phyloP scores from a whole-genome alignment of 2,113 vertebrate genomes.

The Lutjanus erythropterus region DNA sequence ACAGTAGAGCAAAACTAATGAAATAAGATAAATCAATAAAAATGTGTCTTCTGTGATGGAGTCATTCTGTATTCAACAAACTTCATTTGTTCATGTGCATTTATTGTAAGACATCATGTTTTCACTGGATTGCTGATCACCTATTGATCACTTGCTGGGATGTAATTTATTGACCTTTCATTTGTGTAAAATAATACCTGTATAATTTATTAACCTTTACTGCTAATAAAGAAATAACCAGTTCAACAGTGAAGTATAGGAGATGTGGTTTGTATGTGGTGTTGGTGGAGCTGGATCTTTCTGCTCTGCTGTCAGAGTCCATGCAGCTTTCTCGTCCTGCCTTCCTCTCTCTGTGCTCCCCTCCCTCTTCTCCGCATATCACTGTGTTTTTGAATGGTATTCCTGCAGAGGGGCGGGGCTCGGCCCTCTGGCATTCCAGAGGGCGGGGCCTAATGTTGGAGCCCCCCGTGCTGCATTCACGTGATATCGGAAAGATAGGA shows the following conservation, averaged over 20 bases:
- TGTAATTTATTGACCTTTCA: background rate
- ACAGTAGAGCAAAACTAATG: background rate
- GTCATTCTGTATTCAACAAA: background rate
- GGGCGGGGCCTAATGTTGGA: slow-evolving; percentile 34
- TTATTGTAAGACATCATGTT: background rate
- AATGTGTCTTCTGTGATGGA: background rate
- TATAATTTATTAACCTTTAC: no score
- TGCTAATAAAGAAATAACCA: no score
- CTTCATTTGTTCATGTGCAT: background rate
- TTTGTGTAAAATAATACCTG: slow-evolving; percentile 10
- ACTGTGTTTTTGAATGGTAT: slow-evolving; percentile 34
- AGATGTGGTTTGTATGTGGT: no score
- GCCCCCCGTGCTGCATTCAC: slow-evolving; percentile 49
- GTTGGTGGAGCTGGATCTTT: background rate
- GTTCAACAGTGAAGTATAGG: no score
- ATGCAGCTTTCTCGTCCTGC: background rate
- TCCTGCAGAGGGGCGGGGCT: slow-evolving; percentile 26
- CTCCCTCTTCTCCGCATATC: background rate
- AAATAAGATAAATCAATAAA: background rate
- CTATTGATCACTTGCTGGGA: background rate
- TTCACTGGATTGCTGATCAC: background rate
- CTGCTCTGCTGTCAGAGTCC: background rate
- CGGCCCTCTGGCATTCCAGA: slow-evolving; percentile 52
- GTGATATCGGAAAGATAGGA: slow-evolving; percentile 21
- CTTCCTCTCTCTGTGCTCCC: background rate